These are phyloP conservation scores for Trachelus iudaicus DNA, from an alignment of 2,888 invertebrate species.

Conservation along the genomic window DNA sequence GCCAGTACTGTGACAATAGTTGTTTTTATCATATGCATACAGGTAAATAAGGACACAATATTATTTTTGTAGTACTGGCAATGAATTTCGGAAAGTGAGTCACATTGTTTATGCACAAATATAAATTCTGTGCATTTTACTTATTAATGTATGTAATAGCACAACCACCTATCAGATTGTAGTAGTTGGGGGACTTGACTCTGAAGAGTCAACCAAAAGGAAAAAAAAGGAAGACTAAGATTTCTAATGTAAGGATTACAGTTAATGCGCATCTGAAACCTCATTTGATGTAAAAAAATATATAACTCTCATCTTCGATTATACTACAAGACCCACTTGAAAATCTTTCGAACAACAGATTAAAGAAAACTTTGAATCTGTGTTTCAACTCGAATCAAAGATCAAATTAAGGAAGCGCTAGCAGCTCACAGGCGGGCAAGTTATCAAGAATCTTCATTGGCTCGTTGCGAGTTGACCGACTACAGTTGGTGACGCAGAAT, in stretches of 20 bases:
- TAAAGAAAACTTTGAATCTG: background rate
- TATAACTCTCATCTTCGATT: background rate
- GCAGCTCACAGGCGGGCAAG: background rate
- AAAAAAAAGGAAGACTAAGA: background rate
- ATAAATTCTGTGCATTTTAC: background rate
- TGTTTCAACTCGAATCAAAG: background rate
- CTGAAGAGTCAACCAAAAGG: background rate
- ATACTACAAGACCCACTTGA: background rate
- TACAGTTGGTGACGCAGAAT: background rate
- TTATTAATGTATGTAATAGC: background rate
- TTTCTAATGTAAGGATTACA: background rate
- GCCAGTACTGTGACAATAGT: background rate
- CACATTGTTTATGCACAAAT: background rate
- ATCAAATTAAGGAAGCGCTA: background rate
- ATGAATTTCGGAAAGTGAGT: background rate
- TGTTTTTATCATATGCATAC: background rate
- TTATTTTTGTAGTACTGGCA: background rate
- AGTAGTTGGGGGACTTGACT: background rate
- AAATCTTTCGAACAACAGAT: background rate
- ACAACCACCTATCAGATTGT: background rate
- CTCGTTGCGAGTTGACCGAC: background rate
- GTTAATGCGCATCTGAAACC: background rate
- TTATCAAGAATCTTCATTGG: background rate
- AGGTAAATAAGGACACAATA: background rate
- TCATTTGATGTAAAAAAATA: background rate